Evolutionary conservation across 1,140 invertebrate genomes (phyloP), one percentile per base, ranked within the genome.

Genomic region (Holotrichia oblita): DNA sequence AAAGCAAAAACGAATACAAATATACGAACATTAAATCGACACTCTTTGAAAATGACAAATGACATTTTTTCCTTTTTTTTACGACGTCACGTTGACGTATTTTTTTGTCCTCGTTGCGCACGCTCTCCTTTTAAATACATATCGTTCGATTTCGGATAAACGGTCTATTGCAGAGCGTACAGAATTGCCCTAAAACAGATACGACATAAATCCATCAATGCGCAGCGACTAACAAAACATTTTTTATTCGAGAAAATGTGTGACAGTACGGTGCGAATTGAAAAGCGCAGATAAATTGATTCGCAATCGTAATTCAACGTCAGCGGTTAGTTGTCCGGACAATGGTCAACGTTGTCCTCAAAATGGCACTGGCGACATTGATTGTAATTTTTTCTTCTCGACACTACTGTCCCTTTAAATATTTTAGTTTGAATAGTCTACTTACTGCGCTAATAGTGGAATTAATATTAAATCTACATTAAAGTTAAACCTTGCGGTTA

Each of bases 201-300:
- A 24, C 61, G 61, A 22, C 22, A 69, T 69, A 69, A 27, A 69
- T 69, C 61, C 61, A 69, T 69, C 61, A 69, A 27, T 69, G 61
- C 61, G 27, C 22, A 34, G 8, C 22, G 27, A 69, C 61, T 69
- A 22, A 34, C 61, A 34, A 69, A 69, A 69, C 61, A 34, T 34
- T 69, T 69, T 69, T 34, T 69, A 69, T 69, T 34, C 61, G 17
- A 6, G 61, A 69, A 69, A 69, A 69, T 27, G 61, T 34, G 61
- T 69, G 61, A 69, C 61, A 34, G 27, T 20, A 22, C 61, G 12
- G 61, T 34, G 61, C 22, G 61, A 69, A 69, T 27, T 69, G 61
- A 69, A 69, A 69, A 27, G 61, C 61, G 4, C 61, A 24, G 61
- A 69, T 69, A 69, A 69, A 69, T 69, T 69, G 17, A 69, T 69